Evolutionary conservation across 2,113 vertebrate species (phyloP).

Genomic region (Athene cunicularia): DNA sequence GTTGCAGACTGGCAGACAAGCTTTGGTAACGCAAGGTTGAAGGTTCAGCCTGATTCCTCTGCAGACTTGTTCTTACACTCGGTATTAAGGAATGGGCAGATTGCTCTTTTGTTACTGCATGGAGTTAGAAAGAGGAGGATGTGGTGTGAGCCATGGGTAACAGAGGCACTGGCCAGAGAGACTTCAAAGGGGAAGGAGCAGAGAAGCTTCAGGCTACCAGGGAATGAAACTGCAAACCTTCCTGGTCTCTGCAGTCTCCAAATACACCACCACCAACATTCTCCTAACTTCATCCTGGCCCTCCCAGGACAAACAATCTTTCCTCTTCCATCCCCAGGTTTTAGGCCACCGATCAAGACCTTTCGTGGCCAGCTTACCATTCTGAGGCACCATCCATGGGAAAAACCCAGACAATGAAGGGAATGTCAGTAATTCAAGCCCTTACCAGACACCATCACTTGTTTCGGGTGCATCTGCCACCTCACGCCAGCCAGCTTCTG

Average conservation of each 20-base stretch:
- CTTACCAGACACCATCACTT: background rate
- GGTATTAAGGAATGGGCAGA: background rate
- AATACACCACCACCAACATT: background rate
- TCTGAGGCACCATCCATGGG: background rate
- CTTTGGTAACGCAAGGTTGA: background rate
- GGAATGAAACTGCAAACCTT: background rate
- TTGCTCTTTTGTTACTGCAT: background rate
- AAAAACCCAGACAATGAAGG: rapidly evolving
- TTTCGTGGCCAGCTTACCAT: background rate
- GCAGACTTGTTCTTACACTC: background rate
- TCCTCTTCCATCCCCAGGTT: background rate
- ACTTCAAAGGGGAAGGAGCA: background rate
- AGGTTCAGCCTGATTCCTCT: background rate
- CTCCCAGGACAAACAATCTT: background rate
- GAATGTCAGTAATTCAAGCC: background rate
- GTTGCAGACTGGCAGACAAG: background rate
- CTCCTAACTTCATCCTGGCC: background rate
- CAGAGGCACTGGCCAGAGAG: background rate
- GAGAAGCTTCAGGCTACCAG: background rate
- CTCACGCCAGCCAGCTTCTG: background rate
- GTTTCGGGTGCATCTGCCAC: background rate
- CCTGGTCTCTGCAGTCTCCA: background rate
- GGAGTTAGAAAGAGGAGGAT: background rate
- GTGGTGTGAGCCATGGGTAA: background rate
- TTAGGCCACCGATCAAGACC: background rate